A percentile compares a stretch with the other conserved stretches of the same genome.
These are phyloP conservation scores for Cyphomyrus plagiostoma DNA, from an alignment of 2,113 vertebrate species.

Conservation along the genomic window DNA sequence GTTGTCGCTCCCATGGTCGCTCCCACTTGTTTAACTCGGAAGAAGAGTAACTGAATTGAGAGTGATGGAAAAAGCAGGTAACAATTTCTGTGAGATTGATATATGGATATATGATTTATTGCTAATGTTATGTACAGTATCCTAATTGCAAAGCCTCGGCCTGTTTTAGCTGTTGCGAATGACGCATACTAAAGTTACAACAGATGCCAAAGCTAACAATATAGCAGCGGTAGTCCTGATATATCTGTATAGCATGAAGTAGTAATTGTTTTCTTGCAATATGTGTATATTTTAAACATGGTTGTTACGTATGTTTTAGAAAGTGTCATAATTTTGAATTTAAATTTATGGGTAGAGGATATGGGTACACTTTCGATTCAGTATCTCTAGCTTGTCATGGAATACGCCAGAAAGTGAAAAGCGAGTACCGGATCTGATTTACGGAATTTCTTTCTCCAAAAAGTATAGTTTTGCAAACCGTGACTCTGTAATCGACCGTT, in stretches of 20 bases:
- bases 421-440: background rate
- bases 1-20: constrained; percentile 6
- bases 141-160: background rate
- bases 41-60: background rate
- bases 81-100: background rate
- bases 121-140: background rate
- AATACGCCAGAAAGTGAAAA: background rate
- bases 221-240: background rate
- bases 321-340: background rate
- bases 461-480: background rate
- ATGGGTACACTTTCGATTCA: background rate
- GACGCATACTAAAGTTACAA: background rate
- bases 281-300: background rate
- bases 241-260: background rate
- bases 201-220: background rate
- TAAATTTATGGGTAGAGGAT: background rate
- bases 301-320: background rate
- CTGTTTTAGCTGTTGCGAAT: background rate
- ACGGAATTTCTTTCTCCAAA: background rate
- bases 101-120: background rate
- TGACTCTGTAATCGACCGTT: background rate
- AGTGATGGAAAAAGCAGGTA: constrained; percentile 60
- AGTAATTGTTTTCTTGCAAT: background rate
- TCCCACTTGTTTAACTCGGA: background rate
- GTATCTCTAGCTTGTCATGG: background rate